Base-by-base conservation (phyloP, 2,113 vertebrate species). In the Excalfactoria chinensis region DNA sequence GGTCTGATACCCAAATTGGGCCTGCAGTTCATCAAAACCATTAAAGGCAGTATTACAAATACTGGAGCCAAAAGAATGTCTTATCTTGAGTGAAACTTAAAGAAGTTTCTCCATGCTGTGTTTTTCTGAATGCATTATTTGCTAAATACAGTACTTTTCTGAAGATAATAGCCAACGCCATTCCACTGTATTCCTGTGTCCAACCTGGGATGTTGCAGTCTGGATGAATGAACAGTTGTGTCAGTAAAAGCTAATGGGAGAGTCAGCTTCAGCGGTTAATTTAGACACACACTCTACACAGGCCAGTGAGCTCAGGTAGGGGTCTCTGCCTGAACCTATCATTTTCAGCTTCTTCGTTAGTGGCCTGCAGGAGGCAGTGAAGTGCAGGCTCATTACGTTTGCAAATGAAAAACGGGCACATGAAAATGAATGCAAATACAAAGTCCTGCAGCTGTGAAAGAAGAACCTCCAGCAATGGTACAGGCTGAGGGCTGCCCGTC, bases 261-360 rank as follows among this genome's bases (percentile, higher is more conserved):
- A 40, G 25, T 20, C 51, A 55, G 5, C 8, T 35, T 66, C 32
- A 37, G 17, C 1, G 21, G 20, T 32, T 75, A 23, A 28, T 0
- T 0, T 0, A 41, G 30, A 7, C 1, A 1, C 1, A 1, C 26
- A 0, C 23, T 53, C 17, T 74, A 9, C 30, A 21, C 7, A 7
- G 63, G 28, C 23, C 37, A 1, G 1, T 4, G 32, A 11, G 51
- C 14, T 25, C 11, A 23, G 26, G 28, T 28, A 9, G 28, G 55
- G 35, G 0, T 41, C 35, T 13, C 40, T 28, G 13, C 28, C 30
- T 34, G 34, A 11, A 7, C 32, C 14, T 53, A 9, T 28, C 44
- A 60, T 76, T 35, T 30, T 34, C 41, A 85, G 35, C 25, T 22
- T 8, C 69, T 76, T 67, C 69, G 35, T 21, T 44, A 30, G 0